Evolutionary conservation across 2,888 invertebrate genomes (phyloP).

Genomic region (Fragum sueziense): DNA sequence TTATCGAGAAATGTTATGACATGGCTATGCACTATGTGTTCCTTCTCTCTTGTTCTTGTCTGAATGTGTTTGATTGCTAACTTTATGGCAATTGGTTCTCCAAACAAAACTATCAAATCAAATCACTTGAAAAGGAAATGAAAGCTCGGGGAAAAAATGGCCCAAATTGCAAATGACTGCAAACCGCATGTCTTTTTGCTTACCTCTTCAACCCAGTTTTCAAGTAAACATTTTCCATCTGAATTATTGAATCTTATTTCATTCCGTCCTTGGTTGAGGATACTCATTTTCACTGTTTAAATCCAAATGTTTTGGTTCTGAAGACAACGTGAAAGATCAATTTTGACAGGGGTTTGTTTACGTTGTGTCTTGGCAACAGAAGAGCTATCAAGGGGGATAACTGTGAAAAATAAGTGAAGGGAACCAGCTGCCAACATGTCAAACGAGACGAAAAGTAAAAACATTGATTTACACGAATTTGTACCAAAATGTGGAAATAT

Average conservation of each 20-base stretch:
- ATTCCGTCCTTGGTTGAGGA: conserved; percentile 79
- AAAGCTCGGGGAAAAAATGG: no score
- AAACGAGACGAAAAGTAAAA: conserved; percentile 29
- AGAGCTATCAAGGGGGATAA: conserved; percentile 32
- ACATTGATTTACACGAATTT: not conserved
- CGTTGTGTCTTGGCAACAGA: conserved; percentile 44
- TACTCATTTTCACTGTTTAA: conserved; percentile 70
- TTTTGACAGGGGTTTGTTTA: conserved; percentile 38
- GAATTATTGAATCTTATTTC: conserved; percentile 80
- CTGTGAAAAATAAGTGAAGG: not conserved
- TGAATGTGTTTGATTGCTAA: no score
- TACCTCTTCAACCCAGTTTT: conserved; percentile 83
- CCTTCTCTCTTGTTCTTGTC: no score
- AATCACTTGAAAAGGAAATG: no score
- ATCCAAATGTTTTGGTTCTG: not conserved
- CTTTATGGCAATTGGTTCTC: no score
- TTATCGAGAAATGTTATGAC: no score
- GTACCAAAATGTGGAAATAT: no score
- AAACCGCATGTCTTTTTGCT: not conserved
- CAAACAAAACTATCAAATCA: no score
- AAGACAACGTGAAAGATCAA: no score
- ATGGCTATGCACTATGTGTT: no score
- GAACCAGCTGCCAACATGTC: conserved; percentile 39
- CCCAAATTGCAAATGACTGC: not conserved
- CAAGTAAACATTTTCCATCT: conserved; percentile 79